Conservation (phyloP, 2,797 vertebrate species). For the Acridotheres tristis region DNA sequence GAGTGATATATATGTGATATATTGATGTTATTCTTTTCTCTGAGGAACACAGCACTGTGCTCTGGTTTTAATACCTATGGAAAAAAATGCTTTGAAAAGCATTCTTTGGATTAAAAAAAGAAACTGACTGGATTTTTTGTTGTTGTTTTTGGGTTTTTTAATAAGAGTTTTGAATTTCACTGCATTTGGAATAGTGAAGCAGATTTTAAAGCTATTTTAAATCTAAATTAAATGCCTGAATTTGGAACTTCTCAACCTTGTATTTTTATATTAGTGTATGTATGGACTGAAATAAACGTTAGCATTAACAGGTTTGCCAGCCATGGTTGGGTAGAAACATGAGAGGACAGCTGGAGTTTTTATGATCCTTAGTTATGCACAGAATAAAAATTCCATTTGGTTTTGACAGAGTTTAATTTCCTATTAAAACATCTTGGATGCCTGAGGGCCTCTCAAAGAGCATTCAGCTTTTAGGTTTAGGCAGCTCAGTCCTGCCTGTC, state of each 20-base stretch:
- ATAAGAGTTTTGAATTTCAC: not conserved
- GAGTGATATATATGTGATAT: not conserved
- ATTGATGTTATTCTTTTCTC: not conserved
- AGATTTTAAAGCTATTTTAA: not conserved
- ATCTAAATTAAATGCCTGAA: not conserved
- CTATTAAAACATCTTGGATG: not conserved
- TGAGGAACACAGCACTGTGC: not conserved
- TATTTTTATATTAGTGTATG: not conserved
- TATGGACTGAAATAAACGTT: not conserved
- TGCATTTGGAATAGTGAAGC: not conserved
- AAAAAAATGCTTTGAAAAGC: not conserved
- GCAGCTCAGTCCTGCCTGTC: not conserved
- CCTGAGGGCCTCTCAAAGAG: not conserved
- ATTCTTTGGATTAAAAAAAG: not conserved
- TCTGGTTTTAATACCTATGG: not conserved
- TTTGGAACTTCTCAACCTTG: not conserved
- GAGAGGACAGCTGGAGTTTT: not conserved
- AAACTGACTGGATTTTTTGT: not conserved
- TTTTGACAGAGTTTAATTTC: not conserved
- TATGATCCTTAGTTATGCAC: not conserved
- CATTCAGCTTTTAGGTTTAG: accelerated
- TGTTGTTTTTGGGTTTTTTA: not conserved
- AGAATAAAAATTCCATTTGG: not conserved
- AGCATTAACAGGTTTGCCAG: not conserved
- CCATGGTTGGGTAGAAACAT: not conserved